Conservation (phyloP, 2,797 vertebrate species). For the Gorsachius magnificus region DNA sequence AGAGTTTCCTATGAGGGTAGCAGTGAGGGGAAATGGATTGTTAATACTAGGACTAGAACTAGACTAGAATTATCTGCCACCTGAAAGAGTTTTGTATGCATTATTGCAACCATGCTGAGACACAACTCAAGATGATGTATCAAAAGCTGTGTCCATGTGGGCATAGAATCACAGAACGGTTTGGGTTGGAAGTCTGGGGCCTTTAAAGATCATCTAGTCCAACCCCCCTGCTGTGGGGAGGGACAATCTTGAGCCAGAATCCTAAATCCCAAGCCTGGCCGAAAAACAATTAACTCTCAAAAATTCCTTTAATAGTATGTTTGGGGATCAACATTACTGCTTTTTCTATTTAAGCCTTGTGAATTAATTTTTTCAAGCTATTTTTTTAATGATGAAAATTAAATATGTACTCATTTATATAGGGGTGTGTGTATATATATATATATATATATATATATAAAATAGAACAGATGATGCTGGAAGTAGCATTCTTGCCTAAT, state of each 20-base stretch:
- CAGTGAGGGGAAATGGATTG: neutral
- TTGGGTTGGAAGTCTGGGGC: neutral
- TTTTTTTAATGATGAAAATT: neutral
- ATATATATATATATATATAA: neutral
- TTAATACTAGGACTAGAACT: neutral
- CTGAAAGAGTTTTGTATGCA: neutral
- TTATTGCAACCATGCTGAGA: neutral
- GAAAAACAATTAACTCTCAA: neutral
- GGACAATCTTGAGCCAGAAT: neutral
- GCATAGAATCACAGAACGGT: too few species aligned
- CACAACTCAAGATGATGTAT: neutral
- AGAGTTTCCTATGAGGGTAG: neutral
- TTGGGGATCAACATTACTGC: neutral
- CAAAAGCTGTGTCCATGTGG: neutral
- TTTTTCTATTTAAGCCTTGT: neutral
- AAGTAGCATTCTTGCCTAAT: neutral
- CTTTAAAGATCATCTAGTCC: neutral
- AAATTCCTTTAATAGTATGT: neutral
- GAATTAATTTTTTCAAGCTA: neutral
- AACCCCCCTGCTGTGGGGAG: neutral
- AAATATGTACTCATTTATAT: neutral
- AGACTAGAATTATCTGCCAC: too few species aligned
- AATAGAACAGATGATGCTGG: neutral
- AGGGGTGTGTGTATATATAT: neutral
- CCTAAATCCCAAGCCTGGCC: neutral